phyloP scores from a whole-genome alignment of 2,797 vertebrate genomes.

The Chelonia mydas region DNA sequence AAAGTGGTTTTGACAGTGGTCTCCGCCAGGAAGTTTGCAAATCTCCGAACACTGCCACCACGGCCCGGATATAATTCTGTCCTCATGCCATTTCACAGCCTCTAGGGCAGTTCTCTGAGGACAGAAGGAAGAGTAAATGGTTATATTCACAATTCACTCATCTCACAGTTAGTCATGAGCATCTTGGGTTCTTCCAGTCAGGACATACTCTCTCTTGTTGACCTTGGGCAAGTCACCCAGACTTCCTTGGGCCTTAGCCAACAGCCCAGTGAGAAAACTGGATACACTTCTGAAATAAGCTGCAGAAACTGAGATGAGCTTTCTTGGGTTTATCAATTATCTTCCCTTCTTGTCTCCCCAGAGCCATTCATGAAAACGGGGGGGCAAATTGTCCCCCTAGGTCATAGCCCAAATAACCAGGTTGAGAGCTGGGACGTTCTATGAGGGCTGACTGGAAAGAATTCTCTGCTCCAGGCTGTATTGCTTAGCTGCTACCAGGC shows the following conservation, averaged over 20 bases:
- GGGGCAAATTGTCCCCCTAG: not conserved
- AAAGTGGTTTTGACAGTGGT: not conserved
- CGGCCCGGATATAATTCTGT: not conserved
- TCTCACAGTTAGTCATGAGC: not conserved
- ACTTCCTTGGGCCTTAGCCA: not conserved
- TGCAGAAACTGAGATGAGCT: not conserved
- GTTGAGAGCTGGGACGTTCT: not conserved
- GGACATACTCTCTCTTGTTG: not conserved
- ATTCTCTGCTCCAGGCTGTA: not conserved
- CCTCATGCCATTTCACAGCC: not conserved
- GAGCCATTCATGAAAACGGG: not conserved
- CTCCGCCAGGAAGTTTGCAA: not conserved
- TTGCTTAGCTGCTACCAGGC: not conserved
- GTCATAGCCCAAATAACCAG: not conserved
- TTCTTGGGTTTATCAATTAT: not conserved
- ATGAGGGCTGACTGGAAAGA: not conserved
- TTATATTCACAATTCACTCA: fast-evolving
- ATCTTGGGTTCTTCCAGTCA: fast-evolving
- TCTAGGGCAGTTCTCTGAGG: not conserved
- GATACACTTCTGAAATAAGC: not conserved
- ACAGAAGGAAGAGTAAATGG: not conserved
- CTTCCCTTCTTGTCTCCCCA: not conserved
- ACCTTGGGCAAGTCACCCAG: not conserved
- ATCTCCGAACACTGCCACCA: not conserved
- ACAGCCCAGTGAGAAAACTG: not conserved